Conservation (phyloP, 2,797 vertebrate genomes). For the Anomalospiza imberbis region DNA sequence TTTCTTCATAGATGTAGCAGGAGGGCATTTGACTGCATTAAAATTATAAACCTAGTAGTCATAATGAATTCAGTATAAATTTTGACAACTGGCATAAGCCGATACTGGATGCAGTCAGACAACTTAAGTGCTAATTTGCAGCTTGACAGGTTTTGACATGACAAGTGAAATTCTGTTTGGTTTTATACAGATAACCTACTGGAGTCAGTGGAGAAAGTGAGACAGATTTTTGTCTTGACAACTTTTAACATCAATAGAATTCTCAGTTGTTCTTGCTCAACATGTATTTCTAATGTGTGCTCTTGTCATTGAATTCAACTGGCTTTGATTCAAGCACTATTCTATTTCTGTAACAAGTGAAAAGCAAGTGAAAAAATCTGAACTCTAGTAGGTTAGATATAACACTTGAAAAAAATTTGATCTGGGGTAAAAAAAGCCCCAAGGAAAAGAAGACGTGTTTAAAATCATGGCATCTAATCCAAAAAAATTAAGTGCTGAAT, state of each 20-base stretch:
- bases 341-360: neutral
- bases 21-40: conserved; percentile 2
- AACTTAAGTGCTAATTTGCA: conserved; percentile 10
- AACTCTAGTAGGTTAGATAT: neutral
- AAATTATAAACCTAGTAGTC: neutral
- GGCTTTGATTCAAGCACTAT: neutral
- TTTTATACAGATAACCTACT: neutral
- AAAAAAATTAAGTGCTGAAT: neutral
- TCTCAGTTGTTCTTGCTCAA: neutral
- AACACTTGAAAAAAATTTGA: neutral
- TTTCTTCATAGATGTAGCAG: neutral
- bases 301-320: neutral
- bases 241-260: neutral
- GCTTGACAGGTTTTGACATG: conserved; percentile 1
- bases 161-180: neutral
- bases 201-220: neutral
- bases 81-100: neutral
- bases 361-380: neutral
- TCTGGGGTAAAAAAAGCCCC: neutral
- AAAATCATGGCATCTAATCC: neutral
- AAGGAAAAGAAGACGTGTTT: neutral
- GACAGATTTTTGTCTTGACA: neutral
- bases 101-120: neutral
- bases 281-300: neutral
- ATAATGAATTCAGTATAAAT: neutral